A percentile compares a stretch with the other conserved stretches of the same genome.
phyloP scores from a whole-genome alignment of 2,797 vertebrate genomes.

The Mareca strepera region DNA sequence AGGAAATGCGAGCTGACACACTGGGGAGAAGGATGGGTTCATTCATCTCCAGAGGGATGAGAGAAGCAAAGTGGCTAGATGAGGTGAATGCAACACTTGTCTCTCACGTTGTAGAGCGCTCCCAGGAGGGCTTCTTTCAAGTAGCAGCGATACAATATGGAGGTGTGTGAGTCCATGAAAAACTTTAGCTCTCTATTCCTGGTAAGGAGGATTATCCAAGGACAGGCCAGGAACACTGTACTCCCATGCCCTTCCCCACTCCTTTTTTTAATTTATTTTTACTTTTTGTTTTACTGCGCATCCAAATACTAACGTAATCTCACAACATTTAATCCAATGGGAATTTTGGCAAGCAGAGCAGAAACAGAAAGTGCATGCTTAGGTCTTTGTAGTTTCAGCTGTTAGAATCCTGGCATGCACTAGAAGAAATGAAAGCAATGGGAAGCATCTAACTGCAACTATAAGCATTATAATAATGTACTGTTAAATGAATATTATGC shows the following conservation, averaged over 20 bases:
- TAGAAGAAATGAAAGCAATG: not conserved
- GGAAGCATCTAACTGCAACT: not conserved
- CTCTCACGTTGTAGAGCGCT: not conserved
- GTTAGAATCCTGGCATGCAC: not conserved
- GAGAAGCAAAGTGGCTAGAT: not conserved
- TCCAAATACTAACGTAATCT: not conserved
- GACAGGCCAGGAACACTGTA: not conserved
- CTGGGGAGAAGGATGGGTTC: not conserved
- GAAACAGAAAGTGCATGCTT: not conserved
- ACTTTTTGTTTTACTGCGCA: not conserved
- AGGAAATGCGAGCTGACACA: not conserved
- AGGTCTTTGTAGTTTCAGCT: not conserved
- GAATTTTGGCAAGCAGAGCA: not conserved
- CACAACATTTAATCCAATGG: not conserved
- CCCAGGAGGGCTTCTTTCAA: rapidly evolving
- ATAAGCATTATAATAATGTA: not conserved
- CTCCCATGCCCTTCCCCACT: not conserved
- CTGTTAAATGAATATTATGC: not conserved
- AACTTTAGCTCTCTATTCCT: not conserved
- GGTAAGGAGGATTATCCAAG: not conserved
- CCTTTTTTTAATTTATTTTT: not conserved
- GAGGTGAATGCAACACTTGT: not conserved
- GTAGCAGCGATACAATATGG: not conserved
- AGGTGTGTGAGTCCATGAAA: not conserved
- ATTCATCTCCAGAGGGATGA: not conserved